phyloP scores from a whole-genome alignment of 64 coral and sea anemone species.

The Porites australiensis region DNA sequence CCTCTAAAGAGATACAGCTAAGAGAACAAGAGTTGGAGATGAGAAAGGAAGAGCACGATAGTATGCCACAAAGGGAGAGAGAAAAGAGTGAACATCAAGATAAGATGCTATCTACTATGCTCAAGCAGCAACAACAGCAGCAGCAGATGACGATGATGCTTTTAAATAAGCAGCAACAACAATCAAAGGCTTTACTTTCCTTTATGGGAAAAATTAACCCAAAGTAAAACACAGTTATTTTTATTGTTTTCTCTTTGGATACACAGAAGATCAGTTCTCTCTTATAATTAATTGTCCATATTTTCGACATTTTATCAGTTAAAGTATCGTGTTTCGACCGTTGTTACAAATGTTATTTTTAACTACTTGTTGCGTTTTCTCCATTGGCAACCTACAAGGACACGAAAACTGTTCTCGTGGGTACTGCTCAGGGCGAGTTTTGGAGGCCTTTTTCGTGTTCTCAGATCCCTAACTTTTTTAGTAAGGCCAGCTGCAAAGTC shows the following conservation, averaged over 20 bases:
- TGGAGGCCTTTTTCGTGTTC: neutral
- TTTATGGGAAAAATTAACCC: too few species aligned
- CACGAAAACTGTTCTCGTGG: neutral
- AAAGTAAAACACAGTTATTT: too few species aligned
- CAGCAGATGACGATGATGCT: too few species aligned
- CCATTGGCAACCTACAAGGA: slow-evolving; percentile 15
- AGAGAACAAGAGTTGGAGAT: too few species aligned
- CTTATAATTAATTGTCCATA: neutral
- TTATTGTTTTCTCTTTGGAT: neutral
- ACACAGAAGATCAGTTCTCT: neutral
- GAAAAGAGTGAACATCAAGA: too few species aligned
- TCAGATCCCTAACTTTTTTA: neutral
- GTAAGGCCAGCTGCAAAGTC: slow-evolving; percentile 7
- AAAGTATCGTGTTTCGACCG: neutral
- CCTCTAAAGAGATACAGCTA: too few species aligned
- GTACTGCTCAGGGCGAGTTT: neutral
- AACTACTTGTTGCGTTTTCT: neutral
- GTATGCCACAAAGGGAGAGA: too few species aligned
- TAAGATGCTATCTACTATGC: too few species aligned
- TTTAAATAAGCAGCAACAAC: too few species aligned
- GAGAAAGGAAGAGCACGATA: too few species aligned
- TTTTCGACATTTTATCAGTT: slow-evolving; percentile 4
- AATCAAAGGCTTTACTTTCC: too few species aligned
- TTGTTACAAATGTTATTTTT: slow-evolving; percentile 9
- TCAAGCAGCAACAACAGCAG: too few species aligned